Base-by-base conservation (phyloP, 2,888 invertebrate genomes). In the Micoletzkya japonica region DNA sequence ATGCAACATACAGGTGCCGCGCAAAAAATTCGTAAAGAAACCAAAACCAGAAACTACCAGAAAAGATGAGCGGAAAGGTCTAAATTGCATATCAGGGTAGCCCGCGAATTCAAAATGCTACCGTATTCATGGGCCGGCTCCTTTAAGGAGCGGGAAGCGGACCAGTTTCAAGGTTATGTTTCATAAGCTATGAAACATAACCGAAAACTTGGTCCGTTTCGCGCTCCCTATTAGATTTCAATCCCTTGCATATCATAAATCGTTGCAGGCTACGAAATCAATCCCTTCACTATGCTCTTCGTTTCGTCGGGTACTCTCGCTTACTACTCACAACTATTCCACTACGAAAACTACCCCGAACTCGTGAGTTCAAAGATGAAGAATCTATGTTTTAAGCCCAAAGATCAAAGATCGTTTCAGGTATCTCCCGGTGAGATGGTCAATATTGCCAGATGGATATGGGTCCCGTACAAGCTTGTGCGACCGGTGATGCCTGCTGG, bases 281-380 rank as follows among this genome's bases (percentile, higher is more conserved):
- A 83, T 71, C 85, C 85, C 28, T 83, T 84, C 74, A 81, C 84
- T 1, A 82, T 84, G 83, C 73, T 85, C 10, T 84, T 85, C 70
- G 82, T 85, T 10, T 76, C 75, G 60, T 81, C 78, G 70, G 85
- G 85, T 59, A 80, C 82, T 0, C 72, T 85, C 30, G 81, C 81
- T 34, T 85, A 85, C 74, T 84, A 84, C 70, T 79, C 83, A 14
- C 81, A 85, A 49, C 73, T 85, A 10, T 81, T 85, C 73, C 85
- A 85, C 66, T 85, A 83, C 71, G 84, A 85, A 57, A 83, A 85
- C 74, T 85, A 84, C 61, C 85, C 85, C 2, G 84, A 85, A 66
- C 73, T 84, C 64, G 83, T 84, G 39, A 75, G 76, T 32, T 54
- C 7, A 14, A 7, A 10, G 7, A 20, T 54, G 17, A 52, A 37